A percentile compares a stretch with the other conserved stretches of the same genome.
These are phyloP conservation scores for Amazona guildingii DNA, from an alignment of 2,113 vertebrate genomes.

Conservation along the genomic window DNA sequence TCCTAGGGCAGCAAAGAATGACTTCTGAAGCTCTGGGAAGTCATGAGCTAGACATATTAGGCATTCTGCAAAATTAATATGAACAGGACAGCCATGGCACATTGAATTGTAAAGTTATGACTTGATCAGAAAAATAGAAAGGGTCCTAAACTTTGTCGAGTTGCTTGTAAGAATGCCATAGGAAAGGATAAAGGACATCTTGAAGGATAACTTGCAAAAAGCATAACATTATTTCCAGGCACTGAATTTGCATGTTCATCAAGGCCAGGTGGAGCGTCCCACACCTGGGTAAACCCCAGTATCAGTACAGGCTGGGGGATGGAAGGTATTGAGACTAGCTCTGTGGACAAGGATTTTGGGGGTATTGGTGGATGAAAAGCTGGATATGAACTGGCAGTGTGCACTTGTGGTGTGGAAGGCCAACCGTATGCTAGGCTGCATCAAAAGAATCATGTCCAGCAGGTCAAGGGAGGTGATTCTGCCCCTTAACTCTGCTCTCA, in stretches of 20 bases:
- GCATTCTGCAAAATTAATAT: neutral
- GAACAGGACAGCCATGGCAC: neutral
- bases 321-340: neutral
- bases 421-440: neutral
- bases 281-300: neutral
- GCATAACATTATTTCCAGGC: neutral
- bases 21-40: neutral
- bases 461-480: neutral
- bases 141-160: neutral
- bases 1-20: neutral
- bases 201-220: neutral
- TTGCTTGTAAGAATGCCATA: neutral
- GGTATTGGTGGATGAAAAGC: neutral
- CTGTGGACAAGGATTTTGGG: neutral
- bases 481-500: neutral
- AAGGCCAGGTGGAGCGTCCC: neutral
- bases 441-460: neutral
- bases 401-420: neutral
- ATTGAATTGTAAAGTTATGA: neutral
- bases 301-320: neutral
- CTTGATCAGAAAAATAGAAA: neutral
- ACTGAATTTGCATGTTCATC: neutral
- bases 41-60: neutral
- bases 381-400: neutral
- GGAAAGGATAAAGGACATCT: neutral